A percentile compares a stretch with the other conserved stretches of the same genome.
phyloP scores from a whole-genome alignment of 2,113 vertebrate genomes.

The Oreochromis aureus region DNA sequence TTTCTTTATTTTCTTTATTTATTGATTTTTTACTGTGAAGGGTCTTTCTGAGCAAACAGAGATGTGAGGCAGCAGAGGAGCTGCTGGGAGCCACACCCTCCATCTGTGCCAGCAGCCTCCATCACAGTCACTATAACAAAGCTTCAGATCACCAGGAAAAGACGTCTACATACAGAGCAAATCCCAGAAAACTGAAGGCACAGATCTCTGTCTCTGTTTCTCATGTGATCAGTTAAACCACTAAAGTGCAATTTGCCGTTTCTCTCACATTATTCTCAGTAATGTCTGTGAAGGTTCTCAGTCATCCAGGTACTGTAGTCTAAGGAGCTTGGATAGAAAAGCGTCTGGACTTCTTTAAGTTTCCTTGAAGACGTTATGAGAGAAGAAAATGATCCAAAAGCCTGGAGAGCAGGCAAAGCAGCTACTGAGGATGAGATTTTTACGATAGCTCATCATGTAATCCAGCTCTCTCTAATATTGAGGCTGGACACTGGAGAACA shows the following conservation, averaged over 20 bases:
- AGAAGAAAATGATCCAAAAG: neutral
- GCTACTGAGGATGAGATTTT: neutral
- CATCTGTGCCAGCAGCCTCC: neutral
- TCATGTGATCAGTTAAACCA: neutral
- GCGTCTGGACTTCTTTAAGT: neutral
- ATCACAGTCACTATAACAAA: neutral
- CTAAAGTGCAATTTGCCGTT: neutral
- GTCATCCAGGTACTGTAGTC: accelerated
- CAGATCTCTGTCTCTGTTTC: neutral
- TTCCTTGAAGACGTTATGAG: neutral
- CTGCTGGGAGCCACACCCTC: neutral
- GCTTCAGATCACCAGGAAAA: neutral
- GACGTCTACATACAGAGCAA: accelerated
- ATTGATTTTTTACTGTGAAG: neutral
- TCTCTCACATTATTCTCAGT: neutral
- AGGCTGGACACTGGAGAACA: neutral
- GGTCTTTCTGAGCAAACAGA: neutral
- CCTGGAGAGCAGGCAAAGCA: neutral
- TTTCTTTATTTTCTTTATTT: neutral
- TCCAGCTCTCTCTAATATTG: neutral
- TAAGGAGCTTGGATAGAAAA: neutral
- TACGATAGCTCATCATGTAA: neutral
- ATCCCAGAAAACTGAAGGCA: neutral
- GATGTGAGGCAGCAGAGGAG: neutral
- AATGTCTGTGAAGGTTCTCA: neutral